Evolutionary conservation across 2,797 vertebrate species (phyloP), one percentile per base, ranked within the genome.

Genomic region (Danio kyathit): DNA sequence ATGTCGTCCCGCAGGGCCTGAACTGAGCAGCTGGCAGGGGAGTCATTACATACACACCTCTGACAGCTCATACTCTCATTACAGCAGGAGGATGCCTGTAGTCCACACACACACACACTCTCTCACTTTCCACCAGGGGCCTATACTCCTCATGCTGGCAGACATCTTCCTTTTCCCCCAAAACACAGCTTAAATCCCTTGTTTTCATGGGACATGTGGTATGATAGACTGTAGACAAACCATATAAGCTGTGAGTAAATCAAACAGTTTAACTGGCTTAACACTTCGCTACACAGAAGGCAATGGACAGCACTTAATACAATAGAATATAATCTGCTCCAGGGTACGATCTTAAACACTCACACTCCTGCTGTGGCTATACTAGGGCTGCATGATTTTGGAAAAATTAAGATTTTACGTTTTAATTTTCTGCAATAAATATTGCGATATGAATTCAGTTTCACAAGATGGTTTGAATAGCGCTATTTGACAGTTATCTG

Each of bases 61-160:
- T 94, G 93, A 95, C 93, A 94, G 91, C 91, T 93, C 90, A 92
- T 89, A 91, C 89, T 91, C 90, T 94, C 90, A 93, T 94, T 94
- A 92, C 79, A 21, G 88, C 87, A 86, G 86, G 86, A 90, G 89
- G 90, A 90, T 90, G 90, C 56, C 82, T 82, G 80, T 74, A 83
- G 79, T 83, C 78, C 74, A 72, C 48, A 72, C 56, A 16, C 46
- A 21, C 75, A 49, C 65, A 1, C 29, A 1, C 29, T 13, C n/a
- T 38, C 54, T 40, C 19, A 29, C 57, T 48, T 44, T 51, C 48
- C 44, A 82, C 40, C 16, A 5, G 70, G 64, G 63, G 75, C 56
- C 40, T 59, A 52, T 52, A 41, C 73, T 80, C 63, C 40, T 21
- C 29, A 54, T 54, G 56, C 69, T 70, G 43, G 54, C 66, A 65